Percentiles rank a stretch among this genome's conserved stretches.
Evolutionary conservation across 2,113 vertebrate genomes (phyloP).

Genomic region (Cephalopterus ornatus): DNA sequence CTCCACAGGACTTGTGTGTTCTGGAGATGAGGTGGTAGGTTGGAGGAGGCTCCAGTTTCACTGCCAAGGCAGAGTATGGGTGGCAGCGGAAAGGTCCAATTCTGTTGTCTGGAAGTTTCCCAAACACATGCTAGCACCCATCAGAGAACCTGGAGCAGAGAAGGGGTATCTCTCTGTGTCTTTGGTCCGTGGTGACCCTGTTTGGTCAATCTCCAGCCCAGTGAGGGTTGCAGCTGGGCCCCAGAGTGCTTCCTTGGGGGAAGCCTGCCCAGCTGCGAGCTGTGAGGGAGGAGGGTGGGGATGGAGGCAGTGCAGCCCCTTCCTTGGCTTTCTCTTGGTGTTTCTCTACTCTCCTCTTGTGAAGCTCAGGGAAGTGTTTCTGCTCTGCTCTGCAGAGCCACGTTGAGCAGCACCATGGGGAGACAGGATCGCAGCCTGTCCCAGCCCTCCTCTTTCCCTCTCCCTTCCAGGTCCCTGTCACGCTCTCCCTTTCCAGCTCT

Average conservation of each 20-base stretch:
- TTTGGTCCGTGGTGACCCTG: neutral
- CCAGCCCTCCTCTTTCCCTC: neutral
- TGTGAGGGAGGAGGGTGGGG: neutral
- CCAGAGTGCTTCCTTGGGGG: neutral
- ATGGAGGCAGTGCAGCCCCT: neutral
- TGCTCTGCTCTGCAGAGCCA: fast-evolving
- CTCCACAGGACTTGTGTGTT: neutral
- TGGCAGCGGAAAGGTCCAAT: neutral
- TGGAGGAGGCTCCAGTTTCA: neutral
- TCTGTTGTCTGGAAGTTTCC: neutral
- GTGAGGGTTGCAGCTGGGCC: fast-evolving
- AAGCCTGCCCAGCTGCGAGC: neutral
- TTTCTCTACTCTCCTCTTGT: neutral
- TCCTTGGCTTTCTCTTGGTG: fast-evolving
- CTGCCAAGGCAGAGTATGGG: neutral
- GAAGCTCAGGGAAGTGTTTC: neutral
- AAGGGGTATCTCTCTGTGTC: neutral
- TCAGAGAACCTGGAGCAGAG: neutral
- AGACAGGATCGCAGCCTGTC: neutral
- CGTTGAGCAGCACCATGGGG: neutral
- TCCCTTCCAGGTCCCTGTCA: conserved; percentile 24
- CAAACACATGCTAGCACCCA: neutral
- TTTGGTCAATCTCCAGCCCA: neutral
- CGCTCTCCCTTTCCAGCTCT: conserved; percentile 16
- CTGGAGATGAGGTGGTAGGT: neutral